A percentile compares a stretch with the other conserved stretches of the same genome.
phyloP scores from a whole-genome alignment of 2,113 vertebrate genomes.

The Peucedramus taeniatus region DNA sequence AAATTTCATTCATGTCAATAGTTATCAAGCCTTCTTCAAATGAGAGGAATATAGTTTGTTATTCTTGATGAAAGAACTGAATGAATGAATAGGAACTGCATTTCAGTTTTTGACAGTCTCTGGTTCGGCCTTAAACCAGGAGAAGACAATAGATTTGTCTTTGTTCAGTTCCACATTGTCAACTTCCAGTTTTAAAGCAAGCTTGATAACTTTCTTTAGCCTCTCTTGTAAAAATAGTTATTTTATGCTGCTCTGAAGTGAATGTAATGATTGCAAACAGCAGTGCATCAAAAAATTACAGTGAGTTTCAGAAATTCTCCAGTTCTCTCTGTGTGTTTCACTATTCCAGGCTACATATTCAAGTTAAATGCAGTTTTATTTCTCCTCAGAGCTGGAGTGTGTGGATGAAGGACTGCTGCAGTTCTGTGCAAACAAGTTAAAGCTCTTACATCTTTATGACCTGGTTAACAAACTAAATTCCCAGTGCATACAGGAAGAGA shows the following conservation, averaged over 20 bases:
- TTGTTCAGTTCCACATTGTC: background rate
- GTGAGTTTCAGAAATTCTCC: background rate
- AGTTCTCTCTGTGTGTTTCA: background rate
- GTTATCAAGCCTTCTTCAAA: background rate
- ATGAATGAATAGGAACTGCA: background rate
- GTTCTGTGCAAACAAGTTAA: slow-evolving; percentile 85
- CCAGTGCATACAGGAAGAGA: slow-evolving; percentile 36
- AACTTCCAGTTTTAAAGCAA: background rate
- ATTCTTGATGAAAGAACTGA: background rate
- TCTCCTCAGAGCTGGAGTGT: slow-evolving; percentile 79
- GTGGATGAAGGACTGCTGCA: slow-evolving; percentile 86
- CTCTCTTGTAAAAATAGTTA: background rate
- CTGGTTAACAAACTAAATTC: slow-evolving; percentile 82
- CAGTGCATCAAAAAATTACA: background rate
- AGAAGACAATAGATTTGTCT: background rate
- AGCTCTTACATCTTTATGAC: slow-evolving; percentile 87
- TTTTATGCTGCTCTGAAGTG: background rate
- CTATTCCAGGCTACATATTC: background rate
- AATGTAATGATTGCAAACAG: background rate
- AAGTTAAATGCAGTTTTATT: background rate
- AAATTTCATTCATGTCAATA: background rate
- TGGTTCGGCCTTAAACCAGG: background rate
- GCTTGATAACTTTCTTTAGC: background rate
- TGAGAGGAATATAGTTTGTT: background rate
- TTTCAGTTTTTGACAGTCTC: background rate